A percentile compares a stretch with the other conserved stretches of the same genome.
phyloP scores from a whole-genome alignment of 2,888 invertebrate genomes.

The Parnassius orleans region DNA sequence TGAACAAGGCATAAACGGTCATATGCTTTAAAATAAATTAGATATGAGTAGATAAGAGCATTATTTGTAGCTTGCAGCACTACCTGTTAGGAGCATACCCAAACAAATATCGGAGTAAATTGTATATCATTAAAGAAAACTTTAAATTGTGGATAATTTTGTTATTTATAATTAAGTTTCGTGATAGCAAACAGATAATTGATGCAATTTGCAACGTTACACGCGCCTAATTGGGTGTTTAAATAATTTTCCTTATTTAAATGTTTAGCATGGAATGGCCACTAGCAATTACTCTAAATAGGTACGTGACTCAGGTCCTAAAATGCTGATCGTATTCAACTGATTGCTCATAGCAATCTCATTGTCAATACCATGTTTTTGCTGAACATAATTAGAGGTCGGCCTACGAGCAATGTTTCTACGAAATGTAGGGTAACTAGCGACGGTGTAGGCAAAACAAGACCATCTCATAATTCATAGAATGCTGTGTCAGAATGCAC shows the following conservation, averaged over 20 bases:
- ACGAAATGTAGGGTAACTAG: constrained; percentile 41
- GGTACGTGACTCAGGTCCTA: constrained; percentile 55
- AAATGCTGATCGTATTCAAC: constrained; percentile 59
- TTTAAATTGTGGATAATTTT: background rate
- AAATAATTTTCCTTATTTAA: constrained; percentile 26
- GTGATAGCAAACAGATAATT: constrained; percentile 13
- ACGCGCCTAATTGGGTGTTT: constrained; percentile 18
- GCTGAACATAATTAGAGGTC: constrained; percentile 62
- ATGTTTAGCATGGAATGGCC: constrained; percentile 21
- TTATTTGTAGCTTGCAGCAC: no score
- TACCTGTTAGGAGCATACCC: no score
- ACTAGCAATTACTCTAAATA: constrained; percentile 31
- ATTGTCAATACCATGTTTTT: constrained; percentile 65
- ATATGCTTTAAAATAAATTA: no score
- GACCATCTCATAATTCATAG: constrained; percentile 38
- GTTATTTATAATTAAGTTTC: constrained; percentile 5
- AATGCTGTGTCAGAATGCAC: constrained; percentile 31
- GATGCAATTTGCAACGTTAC: constrained; percentile 16
- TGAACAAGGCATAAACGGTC: no score
- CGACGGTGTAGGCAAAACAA: constrained; percentile 33
- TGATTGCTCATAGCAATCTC: constrained; percentile 63
- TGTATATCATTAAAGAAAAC: no score
- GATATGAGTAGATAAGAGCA: no score
- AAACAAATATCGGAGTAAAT: no score
- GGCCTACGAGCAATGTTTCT: constrained; percentile 39